These are phyloP conservation scores for Thermophis baileyi DNA, from an alignment of 2,113 vertebrate species.

Conservation along the genomic window DNA sequence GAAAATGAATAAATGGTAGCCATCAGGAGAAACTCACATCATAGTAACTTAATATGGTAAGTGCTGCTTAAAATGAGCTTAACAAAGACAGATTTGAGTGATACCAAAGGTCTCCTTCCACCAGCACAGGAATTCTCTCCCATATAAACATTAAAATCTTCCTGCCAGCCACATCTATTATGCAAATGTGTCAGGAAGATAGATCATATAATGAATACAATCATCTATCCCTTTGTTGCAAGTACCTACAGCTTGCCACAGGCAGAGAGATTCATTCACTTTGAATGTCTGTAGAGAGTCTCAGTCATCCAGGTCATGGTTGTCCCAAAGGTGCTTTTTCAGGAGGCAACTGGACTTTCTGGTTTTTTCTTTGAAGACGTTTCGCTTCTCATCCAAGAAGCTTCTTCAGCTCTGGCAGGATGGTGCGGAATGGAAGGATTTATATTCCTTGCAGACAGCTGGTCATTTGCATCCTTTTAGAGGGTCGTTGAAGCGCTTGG, in stretches of 20 bases:
- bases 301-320: too few species aligned
- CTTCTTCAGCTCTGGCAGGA: too few species aligned
- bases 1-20: neutral
- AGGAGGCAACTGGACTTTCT: too few species aligned
- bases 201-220: rapidly evolving
- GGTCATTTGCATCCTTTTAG: too few species aligned
- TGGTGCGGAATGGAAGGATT: too few species aligned
- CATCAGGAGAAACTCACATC: neutral
- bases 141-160: neutral
- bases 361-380: too few species aligned
- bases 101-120: neutral
- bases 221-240: neutral
- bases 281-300: neutral
- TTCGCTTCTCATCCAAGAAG: too few species aligned
- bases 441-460: too few species aligned
- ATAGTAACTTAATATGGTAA: neutral
- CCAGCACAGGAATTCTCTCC: neutral
- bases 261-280: neutral
- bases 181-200: neutral
- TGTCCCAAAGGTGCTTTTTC: too few species aligned
- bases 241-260: neutral
- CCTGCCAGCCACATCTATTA: neutral
- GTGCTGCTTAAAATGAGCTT: neutral
- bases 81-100: neutral
- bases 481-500: too few species aligned